Percentiles rank a stretch among this genome's conserved stretches.
phyloP scores from a whole-genome alignment of 2,797 vertebrate genomes.

The Hoplostethus atlanticus region DNA sequence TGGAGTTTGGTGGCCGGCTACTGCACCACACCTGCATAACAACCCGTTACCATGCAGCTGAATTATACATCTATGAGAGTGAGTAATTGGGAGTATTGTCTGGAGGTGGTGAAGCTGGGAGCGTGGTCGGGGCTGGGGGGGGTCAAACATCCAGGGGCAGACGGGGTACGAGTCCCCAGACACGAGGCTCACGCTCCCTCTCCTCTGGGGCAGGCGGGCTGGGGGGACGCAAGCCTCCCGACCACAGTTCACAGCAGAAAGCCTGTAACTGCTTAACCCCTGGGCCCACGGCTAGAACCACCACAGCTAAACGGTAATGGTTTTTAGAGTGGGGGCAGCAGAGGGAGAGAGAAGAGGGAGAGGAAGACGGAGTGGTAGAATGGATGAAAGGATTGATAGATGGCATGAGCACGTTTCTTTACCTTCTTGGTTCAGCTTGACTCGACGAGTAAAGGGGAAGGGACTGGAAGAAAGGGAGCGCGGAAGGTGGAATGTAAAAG shows the following conservation, averaged over 20 bases:
- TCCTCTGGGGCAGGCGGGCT: constrained; percentile 23
- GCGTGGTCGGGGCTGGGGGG: constrained; percentile 13
- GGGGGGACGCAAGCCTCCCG: constrained; percentile 44
- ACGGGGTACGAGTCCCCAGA: constrained; percentile 17
- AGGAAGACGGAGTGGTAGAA: neutral
- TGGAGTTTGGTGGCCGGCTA: no score
- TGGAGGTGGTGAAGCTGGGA: constrained; percentile 17
- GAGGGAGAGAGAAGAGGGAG: neutral
- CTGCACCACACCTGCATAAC: neutral
- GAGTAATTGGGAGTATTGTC: constrained; percentile 18
- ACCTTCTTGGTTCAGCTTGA: constrained; percentile 18
- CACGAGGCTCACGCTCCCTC: neutral
- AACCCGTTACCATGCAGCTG: constrained; percentile 11
- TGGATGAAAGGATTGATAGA: neutral
- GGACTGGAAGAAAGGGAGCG: neutral
- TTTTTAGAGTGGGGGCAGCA: constrained; percentile 30
- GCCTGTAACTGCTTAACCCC: constrained; percentile 72
- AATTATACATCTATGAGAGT: constrained; percentile 28
- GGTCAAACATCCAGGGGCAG: constrained; percentile 18
- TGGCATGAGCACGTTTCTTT: neutral
- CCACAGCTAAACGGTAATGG: constrained; percentile 58
- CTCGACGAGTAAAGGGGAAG: neutral
- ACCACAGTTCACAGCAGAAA: constrained; percentile 52
- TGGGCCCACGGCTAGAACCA: constrained; percentile 56
- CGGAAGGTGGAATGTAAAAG: neutral